Base-by-base conservation (phyloP, 2,113 vertebrate species). In the Crotalus viridis region DNA sequence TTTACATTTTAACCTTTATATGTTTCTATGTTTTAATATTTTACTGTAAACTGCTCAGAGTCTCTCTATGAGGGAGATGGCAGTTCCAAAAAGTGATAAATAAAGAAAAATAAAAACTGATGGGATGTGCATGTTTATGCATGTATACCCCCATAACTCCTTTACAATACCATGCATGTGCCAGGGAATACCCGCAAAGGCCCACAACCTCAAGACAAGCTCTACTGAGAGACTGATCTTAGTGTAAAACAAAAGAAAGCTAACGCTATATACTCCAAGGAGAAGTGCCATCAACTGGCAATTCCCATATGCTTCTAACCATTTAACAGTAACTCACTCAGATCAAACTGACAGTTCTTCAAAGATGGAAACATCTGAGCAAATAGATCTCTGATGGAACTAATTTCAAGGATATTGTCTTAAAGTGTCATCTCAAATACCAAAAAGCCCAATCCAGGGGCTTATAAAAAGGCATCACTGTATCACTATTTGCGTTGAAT, bases 371-470 rank as follows among this genome's bases (percentile, higher is more conserved):
- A 81, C 19, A 81, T 85, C 39, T 22, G 98, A 99, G 92, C 98
- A 98, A 96, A 98, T 99, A 0, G 99, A 98, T 85, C 97, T 97
- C 96, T 99, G 98, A 96, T 99, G n/a, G 74, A 33, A 24, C 39
- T 39, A 91, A n/a, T 87, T 12, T 28, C 81, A n/a, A 91, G 81
- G 91, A 46, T n/a, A 3, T 2, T 15, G 26, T 46, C 46, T 10
- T 54, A 10, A 33, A 74, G n/a, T 24, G 28, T 93, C 51, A 51
- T 97, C 99, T 94, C 97, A 99, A 93, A 10, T 10, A n/a, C 28
- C 61, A 33, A 24, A 39, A 13, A 33, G 10, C 8, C 22, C 57
- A 51, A n/a, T 61, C 26, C 12, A 0, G 26, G 48, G 39, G 33
- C 9, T 59, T 48, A 15, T 57, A 52, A 69, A 52, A 28, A 91